Evolutionary conservation across 1,140 invertebrate species (phyloP).

Genomic region (Drosophila varians): DNA sequence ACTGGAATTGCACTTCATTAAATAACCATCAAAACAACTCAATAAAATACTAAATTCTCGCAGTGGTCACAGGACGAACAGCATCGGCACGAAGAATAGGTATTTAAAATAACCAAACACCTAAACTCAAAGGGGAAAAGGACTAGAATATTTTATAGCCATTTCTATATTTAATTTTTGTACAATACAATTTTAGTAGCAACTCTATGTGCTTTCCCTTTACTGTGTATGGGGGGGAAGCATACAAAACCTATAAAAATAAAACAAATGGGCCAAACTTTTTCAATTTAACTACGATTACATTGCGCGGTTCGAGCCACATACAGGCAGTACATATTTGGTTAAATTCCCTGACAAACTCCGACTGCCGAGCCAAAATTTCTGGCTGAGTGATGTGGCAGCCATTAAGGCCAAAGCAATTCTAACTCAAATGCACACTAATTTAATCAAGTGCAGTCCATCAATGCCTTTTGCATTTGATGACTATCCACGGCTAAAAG

Average conservation of each 20-base stretch:
- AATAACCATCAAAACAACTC: conserved; percentile 78
- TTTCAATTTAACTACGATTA: conserved; percentile 76
- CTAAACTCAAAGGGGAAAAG: background rate
- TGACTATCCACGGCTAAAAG: conserved; percentile 38
- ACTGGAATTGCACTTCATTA: conserved; percentile 77
- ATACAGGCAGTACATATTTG: conserved; percentile 17
- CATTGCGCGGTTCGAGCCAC: conserved; percentile 34
- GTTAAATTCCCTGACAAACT: conserved; percentile 44
- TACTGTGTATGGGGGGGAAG: background rate
- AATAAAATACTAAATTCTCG: conserved; percentile 76
- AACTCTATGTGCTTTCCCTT: background rate
- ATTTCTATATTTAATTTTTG: background rate
- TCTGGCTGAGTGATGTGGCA: conserved; percentile 25
- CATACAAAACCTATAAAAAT: conserved; percentile 51
- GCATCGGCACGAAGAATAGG: conserved; percentile 11
- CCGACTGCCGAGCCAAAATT: conserved; percentile 20
- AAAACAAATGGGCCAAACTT: conserved; percentile 64
- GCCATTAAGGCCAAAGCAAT: conserved; percentile 43
- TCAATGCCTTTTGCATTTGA: conserved; percentile 44
- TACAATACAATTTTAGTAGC: no score
- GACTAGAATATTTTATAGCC: background rate
- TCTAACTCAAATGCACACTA: conserved; percentile 46
- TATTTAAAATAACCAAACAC: background rate
- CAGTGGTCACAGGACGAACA: conserved; percentile 40
- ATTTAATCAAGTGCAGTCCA: conserved; percentile 73